Evolutionary conservation across 2,113 vertebrate genomes (phyloP).

Genomic region (Gadus chalcogrammus): DNA sequence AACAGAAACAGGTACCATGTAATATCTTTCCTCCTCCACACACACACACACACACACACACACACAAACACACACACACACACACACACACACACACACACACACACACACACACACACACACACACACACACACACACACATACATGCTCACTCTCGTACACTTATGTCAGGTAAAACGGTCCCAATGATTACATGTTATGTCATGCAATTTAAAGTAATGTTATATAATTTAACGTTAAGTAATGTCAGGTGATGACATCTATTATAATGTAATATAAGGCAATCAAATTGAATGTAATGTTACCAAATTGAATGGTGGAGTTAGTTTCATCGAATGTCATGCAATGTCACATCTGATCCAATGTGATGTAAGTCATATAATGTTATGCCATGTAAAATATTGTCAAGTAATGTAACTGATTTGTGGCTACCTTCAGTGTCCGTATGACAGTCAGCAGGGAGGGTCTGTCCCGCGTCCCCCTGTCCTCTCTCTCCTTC

Average conservation of each 20-base stretch:
- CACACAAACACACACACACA: too few species aligned
- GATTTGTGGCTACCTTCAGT: not conserved
- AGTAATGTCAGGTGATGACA: not conserved
- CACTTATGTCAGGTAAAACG: too few species aligned
- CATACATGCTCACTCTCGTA: too few species aligned
- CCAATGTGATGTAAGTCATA: too few species aligned
- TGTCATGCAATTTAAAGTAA: not conserved
- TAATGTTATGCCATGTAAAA: conserved; percentile 5
- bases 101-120: too few species aligned
- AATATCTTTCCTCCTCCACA: too few species aligned
- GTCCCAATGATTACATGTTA: not conserved
- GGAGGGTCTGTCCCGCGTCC: conserved; percentile 45
- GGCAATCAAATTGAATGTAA: not conserved
- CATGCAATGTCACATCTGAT: too few species aligned
- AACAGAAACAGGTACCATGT: too few species aligned
- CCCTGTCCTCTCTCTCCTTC: conserved; percentile 70
- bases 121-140: too few species aligned
- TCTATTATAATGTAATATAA: not conserved
- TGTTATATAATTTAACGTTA: not conserved
- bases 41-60: too few species aligned
- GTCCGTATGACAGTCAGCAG: conserved; percentile 17
- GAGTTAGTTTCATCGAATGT: not conserved
- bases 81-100: too few species aligned
- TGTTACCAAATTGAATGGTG: not conserved
- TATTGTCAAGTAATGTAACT: too few species aligned